phyloP scores from a whole-genome alignment of 2,797 vertebrate species.

The Phataginus tricuspis region DNA sequence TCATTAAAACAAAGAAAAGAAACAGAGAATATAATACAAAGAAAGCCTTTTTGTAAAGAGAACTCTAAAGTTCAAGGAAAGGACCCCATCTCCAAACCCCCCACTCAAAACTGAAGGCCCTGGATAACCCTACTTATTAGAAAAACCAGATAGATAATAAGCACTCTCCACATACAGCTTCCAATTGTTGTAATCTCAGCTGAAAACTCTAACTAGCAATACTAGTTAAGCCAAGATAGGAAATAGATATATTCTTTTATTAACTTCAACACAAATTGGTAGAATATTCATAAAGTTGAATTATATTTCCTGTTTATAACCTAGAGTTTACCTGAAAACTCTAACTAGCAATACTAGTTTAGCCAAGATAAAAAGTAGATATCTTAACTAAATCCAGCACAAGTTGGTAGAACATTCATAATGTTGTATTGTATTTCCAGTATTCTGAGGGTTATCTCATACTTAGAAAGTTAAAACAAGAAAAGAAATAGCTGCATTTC shows the following conservation, averaged over 20 bases:
- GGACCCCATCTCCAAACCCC: not conserved
- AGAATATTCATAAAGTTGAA: too few relatives aligned
- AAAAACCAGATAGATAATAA: not conserved
- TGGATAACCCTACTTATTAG: not conserved
- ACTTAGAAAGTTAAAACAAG: not conserved
- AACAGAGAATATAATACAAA: not conserved
- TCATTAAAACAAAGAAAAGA: not conserved
- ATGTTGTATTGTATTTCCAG: not conserved
- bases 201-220: not conserved
- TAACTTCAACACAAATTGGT: too few relatives aligned
- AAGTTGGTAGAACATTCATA: not conserved
- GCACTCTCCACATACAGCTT: not conserved
- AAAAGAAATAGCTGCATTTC: not conserved
- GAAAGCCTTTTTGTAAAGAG: not conserved
- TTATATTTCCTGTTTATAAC: too few relatives aligned
- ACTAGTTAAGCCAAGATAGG: too few relatives aligned
- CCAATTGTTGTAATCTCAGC: not conserved
- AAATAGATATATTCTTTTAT: too few relatives aligned
- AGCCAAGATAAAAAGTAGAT: not conserved
- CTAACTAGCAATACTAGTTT: not conserved
- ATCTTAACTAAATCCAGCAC: not conserved
- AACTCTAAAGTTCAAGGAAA: not conserved
- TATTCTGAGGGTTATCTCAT: not conserved
- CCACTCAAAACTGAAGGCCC: not conserved
- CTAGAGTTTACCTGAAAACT: not conserved